Percentiles rank a stretch among this genome's conserved stretches.
Evolutionary conservation across 2,113 vertebrate species (phyloP).

Genomic region (Gavia stellata): DNA sequence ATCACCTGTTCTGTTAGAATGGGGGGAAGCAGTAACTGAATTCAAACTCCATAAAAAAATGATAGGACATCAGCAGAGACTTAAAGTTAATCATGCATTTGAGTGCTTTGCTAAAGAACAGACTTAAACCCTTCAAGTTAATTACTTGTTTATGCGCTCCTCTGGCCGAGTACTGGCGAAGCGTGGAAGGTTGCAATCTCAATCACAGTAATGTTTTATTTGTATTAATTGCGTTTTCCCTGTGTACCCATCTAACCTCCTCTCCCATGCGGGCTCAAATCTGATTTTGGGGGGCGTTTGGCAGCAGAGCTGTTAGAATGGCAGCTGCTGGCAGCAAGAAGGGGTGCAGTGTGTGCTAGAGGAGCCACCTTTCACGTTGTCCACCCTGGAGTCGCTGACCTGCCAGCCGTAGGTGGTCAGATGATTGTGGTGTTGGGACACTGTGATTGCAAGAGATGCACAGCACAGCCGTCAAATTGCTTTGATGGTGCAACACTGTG

Average conservation of each 20-base stretch:
- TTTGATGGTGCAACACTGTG: not conserved
- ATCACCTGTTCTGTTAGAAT: not conserved
- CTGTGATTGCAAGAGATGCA: not conserved
- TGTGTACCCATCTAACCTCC: not conserved
- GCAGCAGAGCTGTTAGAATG: not conserved
- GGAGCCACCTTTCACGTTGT: not conserved
- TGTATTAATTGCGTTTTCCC: not conserved
- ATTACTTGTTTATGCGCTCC: not conserved
- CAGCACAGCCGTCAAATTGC: not conserved
- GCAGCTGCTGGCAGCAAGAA: not conserved
- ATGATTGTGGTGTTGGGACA: accelerated
- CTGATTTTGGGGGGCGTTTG: not conserved
- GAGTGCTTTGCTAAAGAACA: not conserved
- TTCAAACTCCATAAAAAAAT: not conserved
- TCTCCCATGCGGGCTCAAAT: not conserved
- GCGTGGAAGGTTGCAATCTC: not conserved
- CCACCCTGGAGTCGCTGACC: not conserved
- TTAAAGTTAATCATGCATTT: not conserved
- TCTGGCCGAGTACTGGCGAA: not conserved
- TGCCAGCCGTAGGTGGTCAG: not conserved
- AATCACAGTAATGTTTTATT: not conserved
- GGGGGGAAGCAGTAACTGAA: not conserved
- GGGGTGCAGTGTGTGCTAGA: not conserved
- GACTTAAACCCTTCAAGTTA: not conserved
- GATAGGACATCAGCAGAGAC: not conserved